These are phyloP conservation scores for Atrichornis clamosus DNA, from an alignment of 2,113 vertebrate genomes.

Conservation along the genomic window DNA sequence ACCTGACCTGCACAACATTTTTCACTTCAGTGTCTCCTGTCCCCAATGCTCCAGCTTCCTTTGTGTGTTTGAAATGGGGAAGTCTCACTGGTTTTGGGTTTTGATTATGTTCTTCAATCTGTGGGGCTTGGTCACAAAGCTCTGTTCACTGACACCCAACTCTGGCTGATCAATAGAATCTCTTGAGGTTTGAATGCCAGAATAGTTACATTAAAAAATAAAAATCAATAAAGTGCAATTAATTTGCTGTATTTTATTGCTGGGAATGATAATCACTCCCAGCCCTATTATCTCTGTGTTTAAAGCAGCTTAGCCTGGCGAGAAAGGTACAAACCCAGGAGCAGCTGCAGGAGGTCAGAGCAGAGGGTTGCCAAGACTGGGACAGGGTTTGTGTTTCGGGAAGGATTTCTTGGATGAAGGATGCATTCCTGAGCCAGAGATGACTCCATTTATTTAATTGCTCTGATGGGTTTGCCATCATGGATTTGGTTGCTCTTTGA, in stretches of 20 bases:
- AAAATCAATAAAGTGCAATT: slow-evolving; percentile 52
- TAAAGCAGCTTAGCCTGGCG: neutral
- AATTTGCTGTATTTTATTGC: slow-evolving; percentile 51
- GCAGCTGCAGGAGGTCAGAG: neutral
- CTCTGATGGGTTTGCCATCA: neutral
- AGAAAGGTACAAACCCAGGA: neutral
- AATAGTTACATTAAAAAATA: slow-evolving; percentile 49
- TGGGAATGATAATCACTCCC: neutral
- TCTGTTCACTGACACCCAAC: neutral
- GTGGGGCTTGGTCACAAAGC: neutral
- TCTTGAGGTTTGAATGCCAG: neutral
- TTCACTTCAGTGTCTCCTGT: neutral
- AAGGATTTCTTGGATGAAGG: neutral
- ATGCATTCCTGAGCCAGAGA: neutral
- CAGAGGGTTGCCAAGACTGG: neutral
- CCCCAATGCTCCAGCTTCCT: neutral
- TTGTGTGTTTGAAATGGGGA: neutral
- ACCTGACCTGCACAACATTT: neutral
- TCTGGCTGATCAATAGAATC: neutral
- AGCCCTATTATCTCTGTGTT: neutral
- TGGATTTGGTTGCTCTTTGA: neutral
- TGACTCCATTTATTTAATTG: neutral
- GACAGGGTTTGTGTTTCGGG: accelerated
- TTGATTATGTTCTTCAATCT: neutral
- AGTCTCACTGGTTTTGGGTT: neutral